A percentile compares a stretch with the other conserved stretches of the same genome.
Evolutionary conservation across 37 sponge, comb jelly and placozoan genomes (phyloP).

Genomic region (Bolinopsis microptera): DNA sequence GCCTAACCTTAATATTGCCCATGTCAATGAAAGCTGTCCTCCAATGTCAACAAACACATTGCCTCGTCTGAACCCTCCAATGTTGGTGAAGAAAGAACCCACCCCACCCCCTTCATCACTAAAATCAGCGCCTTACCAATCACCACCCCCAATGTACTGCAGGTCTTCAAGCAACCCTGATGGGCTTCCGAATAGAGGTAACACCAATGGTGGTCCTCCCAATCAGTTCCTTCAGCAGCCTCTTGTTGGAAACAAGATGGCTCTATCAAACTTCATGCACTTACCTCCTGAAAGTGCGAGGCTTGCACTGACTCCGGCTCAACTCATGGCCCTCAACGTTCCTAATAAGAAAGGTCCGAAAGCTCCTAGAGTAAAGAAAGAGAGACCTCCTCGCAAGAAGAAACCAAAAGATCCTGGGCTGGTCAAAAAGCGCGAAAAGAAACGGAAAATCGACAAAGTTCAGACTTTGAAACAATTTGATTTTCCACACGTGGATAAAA

Average conservation of each 20-base stretch:
- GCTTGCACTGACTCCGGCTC: constrained; percentile 33
- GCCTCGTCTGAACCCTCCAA: constrained; percentile 19
- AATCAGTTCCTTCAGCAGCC: background rate
- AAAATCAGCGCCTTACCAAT: background rate
- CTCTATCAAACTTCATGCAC: background rate
- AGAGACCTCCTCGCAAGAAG: constrained; percentile 1
- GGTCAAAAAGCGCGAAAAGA: constrained; percentile 48
- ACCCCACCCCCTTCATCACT: constrained; percentile 17
- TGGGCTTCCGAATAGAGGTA: background rate
- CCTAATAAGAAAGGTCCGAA: constrained; percentile 28
- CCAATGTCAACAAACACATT: background rate
- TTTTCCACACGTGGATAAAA: constrained; percentile 25
- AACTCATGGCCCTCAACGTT: constrained; percentile 46
- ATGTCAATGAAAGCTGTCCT: constrained; percentile 9
- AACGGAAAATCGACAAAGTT: constrained; percentile 49
- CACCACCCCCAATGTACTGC: constrained; percentile 62
- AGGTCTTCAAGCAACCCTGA: background rate
- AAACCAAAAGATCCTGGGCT: background rate
- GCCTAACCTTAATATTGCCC: constrained; percentile 29
- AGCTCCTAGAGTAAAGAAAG: background rate
- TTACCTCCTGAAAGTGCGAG: background rate
- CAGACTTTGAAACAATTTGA: constrained; percentile 48
- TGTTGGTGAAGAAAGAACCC: constrained; percentile 37
- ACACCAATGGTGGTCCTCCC: background rate
- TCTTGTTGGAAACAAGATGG: background rate